Evolutionary conservation across 2,113 vertebrate genomes (phyloP).

Genomic region (Heteronetta atricapilla): DNA sequence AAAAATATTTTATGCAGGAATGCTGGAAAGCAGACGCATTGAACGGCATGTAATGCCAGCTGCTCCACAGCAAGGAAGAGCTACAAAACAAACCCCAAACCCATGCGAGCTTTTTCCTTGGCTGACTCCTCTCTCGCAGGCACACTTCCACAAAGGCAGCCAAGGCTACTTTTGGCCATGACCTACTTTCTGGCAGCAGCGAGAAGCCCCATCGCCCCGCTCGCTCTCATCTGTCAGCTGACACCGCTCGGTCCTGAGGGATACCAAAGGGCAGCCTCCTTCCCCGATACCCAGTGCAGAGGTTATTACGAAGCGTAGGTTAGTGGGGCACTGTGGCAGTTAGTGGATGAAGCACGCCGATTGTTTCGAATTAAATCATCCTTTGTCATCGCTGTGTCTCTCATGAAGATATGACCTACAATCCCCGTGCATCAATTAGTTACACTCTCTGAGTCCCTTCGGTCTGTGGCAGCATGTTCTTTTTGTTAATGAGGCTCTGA

Average conservation of each 20-base stretch:
- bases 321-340: conserved; percentile 61
- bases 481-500: conserved; percentile 22
- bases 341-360: background rate
- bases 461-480: background rate
- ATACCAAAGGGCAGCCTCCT: background rate
- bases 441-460: background rate
- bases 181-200: conserved; percentile 50
- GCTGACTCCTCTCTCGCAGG: background rate
- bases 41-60: conserved; percentile 8
- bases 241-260: background rate
- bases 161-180: conserved; percentile 58
- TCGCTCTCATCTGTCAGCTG: background rate
- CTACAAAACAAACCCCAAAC: background rate
- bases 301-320: background rate
- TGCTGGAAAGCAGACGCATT: conserved; percentile 46
- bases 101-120: background rate
- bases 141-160: conserved; percentile 16
- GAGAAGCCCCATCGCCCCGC: background rate
- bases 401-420: conserved; percentile 3
- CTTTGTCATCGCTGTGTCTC: background rate
- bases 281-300: background rate
- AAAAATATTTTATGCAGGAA: conserved; percentile 43
- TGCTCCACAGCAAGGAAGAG: conserved; percentile 42
- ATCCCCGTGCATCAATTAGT: background rate
- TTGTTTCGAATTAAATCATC: background rate